These are phyloP conservation scores for Euzophera pinguis DNA, from an alignment of 2,888 invertebrate species.

Conservation along the genomic window DNA sequence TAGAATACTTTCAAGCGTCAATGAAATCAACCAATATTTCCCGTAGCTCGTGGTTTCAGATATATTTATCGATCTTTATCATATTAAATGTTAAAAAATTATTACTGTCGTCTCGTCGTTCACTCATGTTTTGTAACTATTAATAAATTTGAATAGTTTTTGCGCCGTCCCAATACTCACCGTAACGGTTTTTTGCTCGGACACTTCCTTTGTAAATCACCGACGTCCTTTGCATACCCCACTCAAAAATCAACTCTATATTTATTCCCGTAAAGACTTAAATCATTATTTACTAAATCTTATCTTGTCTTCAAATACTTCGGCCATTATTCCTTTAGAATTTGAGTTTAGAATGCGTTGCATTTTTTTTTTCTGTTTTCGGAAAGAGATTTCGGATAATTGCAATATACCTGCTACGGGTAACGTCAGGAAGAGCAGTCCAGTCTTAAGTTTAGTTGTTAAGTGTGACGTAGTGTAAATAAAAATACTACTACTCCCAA, in stretches of 20 bases:
- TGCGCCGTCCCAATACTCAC: slow-evolving; percentile 28
- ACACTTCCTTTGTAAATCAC: slow-evolving; percentile 40
- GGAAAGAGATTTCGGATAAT: slow-evolving; percentile 45
- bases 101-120: not conserved
- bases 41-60: no score
- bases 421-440: slow-evolving; percentile 37
- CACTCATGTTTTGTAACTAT: not conserved
- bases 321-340: not conserved
- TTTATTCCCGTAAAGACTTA: slow-evolving; percentile 32
- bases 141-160: slow-evolving; percentile 2
- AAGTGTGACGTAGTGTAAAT: no score
- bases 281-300: slow-evolving; percentile 23
- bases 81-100: not conserved
- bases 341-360: slow-evolving; percentile 22
- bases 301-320: not conserved
- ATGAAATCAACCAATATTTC: no score
- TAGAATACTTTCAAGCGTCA: no score
- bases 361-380: slow-evolving; percentile 35
- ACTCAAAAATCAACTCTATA: slow-evolving; percentile 33
- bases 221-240: slow-evolving; percentile 34
- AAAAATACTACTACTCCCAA: no score
- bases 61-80: not conserved
- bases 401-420: slow-evolving; percentile 60
- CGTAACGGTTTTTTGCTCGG: slow-evolving; percentile 32
- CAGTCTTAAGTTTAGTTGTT: slow-evolving; percentile 18